Evolutionary conservation across 92 coral and sea anemone genomes (phyloP), one percentile per base, ranked within the genome.

Genomic region (Zoanthus sociatus): DNA sequence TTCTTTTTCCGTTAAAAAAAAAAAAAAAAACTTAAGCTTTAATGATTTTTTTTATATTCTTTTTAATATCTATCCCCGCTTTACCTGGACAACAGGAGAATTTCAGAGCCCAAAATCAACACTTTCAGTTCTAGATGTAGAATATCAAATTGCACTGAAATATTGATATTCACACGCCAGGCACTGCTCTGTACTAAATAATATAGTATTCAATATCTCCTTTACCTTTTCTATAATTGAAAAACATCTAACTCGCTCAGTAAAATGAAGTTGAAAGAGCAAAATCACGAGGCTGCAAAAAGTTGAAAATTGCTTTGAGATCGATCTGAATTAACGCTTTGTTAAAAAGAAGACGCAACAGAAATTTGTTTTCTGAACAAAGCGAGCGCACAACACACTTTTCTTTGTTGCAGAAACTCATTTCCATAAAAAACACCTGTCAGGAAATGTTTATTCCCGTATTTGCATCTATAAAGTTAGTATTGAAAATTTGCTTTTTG

Each of bases 351-450:
- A 3, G 47, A 64, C 42, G 53, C 75, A 53, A 45, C 74, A 81
- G 66, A 64, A 13, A 20, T 47, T 81, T 42, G 56, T n/a, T 44
- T 20, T 5, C 6, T 21, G 75, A 46, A 81, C 85, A 81, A 81
- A 63, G 33, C 70, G 11, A 46, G 47, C 44, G 51, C 73, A 66
- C 61, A 81, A 63, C 31, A 46, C 75, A 81, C 42, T 26, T 66
- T 50, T 81, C 85, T 81, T 81, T 81, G 85, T 81, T 81, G 75
- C 76, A 3, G 46, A 32, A 67, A 84, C 87, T 86, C 76, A 95
- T 95, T 95, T 88, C 77, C 98, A 95, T 95, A 93, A 20, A 75
- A 45, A 79, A 73, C 98, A 95, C 94, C 98, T 95, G 98, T 73
- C 89, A 58, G 37, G 17, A 8, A 16, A 48, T 95, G 94, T 95